Base-by-base conservation (phyloP, 2,113 vertebrate genomes). In the Pseudorectes ferrugineus region DNA sequence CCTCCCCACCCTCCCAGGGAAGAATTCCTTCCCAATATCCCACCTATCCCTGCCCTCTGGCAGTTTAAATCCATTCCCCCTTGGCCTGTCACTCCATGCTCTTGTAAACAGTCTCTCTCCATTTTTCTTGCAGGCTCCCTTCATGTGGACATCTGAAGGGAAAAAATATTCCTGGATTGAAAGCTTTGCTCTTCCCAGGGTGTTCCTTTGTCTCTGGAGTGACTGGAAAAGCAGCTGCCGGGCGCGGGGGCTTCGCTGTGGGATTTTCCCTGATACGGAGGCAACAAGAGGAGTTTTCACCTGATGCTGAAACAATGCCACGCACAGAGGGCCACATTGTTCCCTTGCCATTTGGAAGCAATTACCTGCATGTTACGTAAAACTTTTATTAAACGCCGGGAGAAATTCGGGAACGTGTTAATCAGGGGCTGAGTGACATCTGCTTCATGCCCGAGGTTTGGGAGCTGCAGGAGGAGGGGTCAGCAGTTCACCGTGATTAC, bases 261-360 rank as follows among this genome's bases (percentile, higher is more conserved):
- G 82, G 78, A 28, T 84, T 42, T 67, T 1, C 23, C 73, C 74
- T 8, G 89, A 14, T 28, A 28, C 1, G 52, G 16, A 45, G 55
- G 68, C 84, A 61, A 14, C 46, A 1, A 9, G 95, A 75, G 58
- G 49, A 74, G 80, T 46, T 83, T 80, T 65, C 92, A 80, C 95
- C 94, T 89, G 90, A 35, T 1, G 68, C 74, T 54, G 77, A 67
- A 76, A 85, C 95, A 89, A 95, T 88, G 95, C 72, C 94, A 71
- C 6, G 58, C 93, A 95, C 51, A 96, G 85, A 93, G 78, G 52
- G 67, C 58, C 59, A 2, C 85, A 86, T 94, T 94, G 91, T 83
- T 93, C 94, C 95, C 95, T 80, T 62, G 93, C 77, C 97, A 97
- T 97, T 96, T 97, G 97, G 97, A 97, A 97, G 70, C 95, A 94